phyloP scores from a whole-genome alignment of 1,140 invertebrate species.

The Caligus rogercresseyi region DNA sequence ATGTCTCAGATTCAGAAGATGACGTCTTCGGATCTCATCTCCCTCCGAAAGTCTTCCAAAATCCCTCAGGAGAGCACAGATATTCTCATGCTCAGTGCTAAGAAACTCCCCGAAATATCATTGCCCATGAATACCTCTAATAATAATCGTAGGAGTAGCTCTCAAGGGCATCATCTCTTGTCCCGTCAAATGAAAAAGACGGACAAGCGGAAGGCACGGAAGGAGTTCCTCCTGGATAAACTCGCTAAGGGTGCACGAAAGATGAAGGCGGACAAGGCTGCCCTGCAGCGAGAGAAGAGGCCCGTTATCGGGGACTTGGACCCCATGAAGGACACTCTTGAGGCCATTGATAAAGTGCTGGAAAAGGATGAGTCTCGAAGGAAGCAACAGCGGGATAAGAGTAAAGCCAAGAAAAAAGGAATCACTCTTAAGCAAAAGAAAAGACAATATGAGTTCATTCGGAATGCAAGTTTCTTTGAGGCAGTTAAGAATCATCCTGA shows the following conservation, averaged over 20 bases:
- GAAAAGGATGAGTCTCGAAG: not conserved
- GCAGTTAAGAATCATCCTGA: not conserved
- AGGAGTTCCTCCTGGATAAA: not conserved
- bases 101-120: not conserved
- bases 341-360: not conserved
- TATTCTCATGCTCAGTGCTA: not conserved
- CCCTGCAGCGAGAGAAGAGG: not conserved
- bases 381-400: not conserved
- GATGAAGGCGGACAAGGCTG: not conserved
- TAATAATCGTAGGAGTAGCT: too few relatives aligned
- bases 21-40: not conserved
- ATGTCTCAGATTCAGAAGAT: not conserved
- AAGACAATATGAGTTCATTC: not conserved
- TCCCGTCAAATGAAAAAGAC: constrained; percentile 4
- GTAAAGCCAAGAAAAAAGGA: constrained; percentile 1
- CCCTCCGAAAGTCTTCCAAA: not conserved
- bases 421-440: constrained; percentile 11
- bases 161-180: not conserved
- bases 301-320: constrained; percentile 7
- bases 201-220: constrained; percentile 4
- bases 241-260: not conserved
- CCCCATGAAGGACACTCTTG: constrained; percentile 6
- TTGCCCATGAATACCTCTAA: too few relatives aligned
- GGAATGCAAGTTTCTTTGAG: constrained; percentile 3
- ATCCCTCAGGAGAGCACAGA: not conserved